These are phyloP conservation scores for Myoxocephalus aenaeus DNA, from an alignment of 2,797 vertebrate genomes.

Conservation along the genomic window DNA sequence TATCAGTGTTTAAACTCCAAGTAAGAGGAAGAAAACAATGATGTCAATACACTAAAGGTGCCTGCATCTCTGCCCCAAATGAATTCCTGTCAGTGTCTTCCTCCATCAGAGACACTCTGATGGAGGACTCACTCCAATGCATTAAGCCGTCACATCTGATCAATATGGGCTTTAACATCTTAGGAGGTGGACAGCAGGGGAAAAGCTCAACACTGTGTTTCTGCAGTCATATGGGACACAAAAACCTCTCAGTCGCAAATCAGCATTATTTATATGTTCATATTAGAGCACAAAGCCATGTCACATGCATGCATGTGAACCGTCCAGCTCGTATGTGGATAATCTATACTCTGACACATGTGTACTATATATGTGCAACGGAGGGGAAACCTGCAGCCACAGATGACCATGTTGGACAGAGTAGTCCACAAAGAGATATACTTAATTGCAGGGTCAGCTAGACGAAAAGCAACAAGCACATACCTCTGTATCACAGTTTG, in stretches of 20 bases:
- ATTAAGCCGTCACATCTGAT: constrained; percentile 52
- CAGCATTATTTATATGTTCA: constrained; percentile 5
- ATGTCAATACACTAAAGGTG: neutral
- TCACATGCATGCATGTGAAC: constrained; percentile 39
- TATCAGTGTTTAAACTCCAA: neutral
- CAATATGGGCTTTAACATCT: constrained; percentile 40
- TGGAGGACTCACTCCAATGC: neutral
- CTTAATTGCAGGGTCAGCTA: constrained; percentile 31
- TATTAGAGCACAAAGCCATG: constrained; percentile 10
- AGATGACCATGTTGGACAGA: constrained; percentile 14
- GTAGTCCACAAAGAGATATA: constrained; percentile 8
- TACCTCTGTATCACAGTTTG: constrained; percentile 71
- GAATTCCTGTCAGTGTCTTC: constrained; percentile 9
- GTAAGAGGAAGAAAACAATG: neutral
- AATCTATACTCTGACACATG: constrained; percentile 10
- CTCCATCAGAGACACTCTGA: constrained; percentile 13
- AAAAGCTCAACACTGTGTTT: neutral
- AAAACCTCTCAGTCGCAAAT: constrained; percentile 20
- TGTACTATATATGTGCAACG: constrained; percentile 2
- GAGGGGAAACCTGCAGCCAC: constrained; percentile 22
- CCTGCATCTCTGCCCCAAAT: neutral
- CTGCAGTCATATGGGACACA: constrained; percentile 5
- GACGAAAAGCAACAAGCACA: constrained; percentile 44
- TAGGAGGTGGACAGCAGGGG: neutral
- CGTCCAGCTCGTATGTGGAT: neutral